Evolutionary conservation across 2,888 invertebrate species (phyloP).

Genomic region (Smittia sp.): DNA sequence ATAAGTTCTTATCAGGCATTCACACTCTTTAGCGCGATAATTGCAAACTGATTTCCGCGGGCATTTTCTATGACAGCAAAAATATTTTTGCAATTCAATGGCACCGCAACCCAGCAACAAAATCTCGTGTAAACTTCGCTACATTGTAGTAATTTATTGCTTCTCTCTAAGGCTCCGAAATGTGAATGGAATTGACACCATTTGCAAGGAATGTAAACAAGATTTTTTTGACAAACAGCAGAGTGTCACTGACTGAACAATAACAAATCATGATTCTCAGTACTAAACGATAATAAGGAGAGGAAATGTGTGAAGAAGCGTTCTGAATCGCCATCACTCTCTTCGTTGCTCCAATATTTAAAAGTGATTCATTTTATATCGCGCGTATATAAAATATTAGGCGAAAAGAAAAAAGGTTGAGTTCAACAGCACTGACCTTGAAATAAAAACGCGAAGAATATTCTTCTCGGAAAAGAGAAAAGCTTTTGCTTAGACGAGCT

Average conservation of each 20-base stretch:
- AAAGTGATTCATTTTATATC: conserved; percentile 34
- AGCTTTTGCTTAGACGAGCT: background rate
- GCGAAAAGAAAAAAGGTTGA: conserved; percentile 18
- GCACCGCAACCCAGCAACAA: no score
- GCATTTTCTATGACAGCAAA: conserved; percentile 1
- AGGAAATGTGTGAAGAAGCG: background rate
- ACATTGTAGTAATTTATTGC: no score
- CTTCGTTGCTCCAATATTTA: conserved; percentile 4
- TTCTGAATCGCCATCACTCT: background rate
- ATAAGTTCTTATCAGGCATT: conserved; percentile 29
- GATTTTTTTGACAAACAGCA: background rate
- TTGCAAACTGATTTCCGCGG: background rate
- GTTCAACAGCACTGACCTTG: conserved; percentile 40
- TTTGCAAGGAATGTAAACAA: conserved; percentile 12
- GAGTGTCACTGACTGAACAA: background rate
- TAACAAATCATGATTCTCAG: background rate
- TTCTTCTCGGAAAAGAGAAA: conserved; percentile 37
- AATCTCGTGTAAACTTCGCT: no score
- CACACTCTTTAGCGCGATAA: background rate
- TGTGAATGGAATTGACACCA: background rate
- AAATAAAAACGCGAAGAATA: conserved; percentile 33
- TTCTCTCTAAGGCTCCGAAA: no score
- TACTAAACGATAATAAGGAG: background rate
- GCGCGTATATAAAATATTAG: conserved; percentile 28
- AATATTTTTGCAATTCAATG: background rate